A percentile compares a stretch with the other conserved stretches of the same genome.
Conservation (phyloP, 2,113 vertebrate genomes). For the Oryctolagus cuniculus region mOryCun1.1 NC_091432.1:177352501-177353000, state of each 20-base stretch:
- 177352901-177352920: not conserved
- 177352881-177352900: not conserved
- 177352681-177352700: not conserved
- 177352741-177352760: not conserved
- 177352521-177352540: not conserved
- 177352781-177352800: not conserved
- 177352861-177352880: not conserved
- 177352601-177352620: not conserved
- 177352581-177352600: not conserved
- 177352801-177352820: accelerated
- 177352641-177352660: not conserved
- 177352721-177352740: not conserved
- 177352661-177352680: not conserved
- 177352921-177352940: not conserved
- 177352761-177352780: not conserved
- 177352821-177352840: not conserved
- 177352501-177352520: not conserved
- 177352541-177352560: not conserved
- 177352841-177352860: not conserved
- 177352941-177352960: not conserved
- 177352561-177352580: not conserved
- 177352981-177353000: not conserved
- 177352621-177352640: not conserved
- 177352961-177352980: not conserved
- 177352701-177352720: not conserved